Conservation (phyloP, 2,113 vertebrate species). For the Mesoclemmys tuberculata region DNA sequence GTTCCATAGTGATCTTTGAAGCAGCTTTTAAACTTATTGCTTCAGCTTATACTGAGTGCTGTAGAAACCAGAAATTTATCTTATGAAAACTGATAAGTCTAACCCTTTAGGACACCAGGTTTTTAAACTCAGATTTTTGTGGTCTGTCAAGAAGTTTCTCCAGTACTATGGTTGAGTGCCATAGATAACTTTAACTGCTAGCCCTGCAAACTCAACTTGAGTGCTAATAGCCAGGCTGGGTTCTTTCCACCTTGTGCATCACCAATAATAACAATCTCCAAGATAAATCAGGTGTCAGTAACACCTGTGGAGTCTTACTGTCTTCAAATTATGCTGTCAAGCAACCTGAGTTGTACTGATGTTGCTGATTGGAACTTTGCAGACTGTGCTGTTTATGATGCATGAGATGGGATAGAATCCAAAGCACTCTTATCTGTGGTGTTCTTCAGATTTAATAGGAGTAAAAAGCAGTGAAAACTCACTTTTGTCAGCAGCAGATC, state of each 20-base stretch:
- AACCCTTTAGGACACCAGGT: not conserved
- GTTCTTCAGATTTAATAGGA: not conserved
- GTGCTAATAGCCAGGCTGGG: not conserved
- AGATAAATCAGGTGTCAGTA: not conserved
- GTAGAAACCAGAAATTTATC: not conserved
- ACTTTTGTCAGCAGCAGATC: not conserved
- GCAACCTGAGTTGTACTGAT: not conserved
- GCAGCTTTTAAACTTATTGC: not conserved
- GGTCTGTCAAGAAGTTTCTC: not conserved
- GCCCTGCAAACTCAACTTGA: not conserved
- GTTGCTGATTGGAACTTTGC: not conserved
- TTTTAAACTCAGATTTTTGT: not conserved
- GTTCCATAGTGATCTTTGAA: not conserved
- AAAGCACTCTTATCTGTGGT: not conserved
- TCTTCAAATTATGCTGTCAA: not conserved
- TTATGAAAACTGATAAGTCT: not conserved
- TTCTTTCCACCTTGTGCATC: not conserved
- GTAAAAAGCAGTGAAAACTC: not conserved
- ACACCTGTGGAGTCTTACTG: not conserved
- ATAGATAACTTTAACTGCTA: not conserved
- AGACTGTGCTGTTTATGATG: not conserved
- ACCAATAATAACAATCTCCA: not conserved
- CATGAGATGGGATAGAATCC: not conserved
- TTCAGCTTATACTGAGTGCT: not conserved
- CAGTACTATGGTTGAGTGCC: not conserved